Base-by-base conservation (phyloP, 2,888 invertebrate genomes). In the Macaria liturata region DNA sequence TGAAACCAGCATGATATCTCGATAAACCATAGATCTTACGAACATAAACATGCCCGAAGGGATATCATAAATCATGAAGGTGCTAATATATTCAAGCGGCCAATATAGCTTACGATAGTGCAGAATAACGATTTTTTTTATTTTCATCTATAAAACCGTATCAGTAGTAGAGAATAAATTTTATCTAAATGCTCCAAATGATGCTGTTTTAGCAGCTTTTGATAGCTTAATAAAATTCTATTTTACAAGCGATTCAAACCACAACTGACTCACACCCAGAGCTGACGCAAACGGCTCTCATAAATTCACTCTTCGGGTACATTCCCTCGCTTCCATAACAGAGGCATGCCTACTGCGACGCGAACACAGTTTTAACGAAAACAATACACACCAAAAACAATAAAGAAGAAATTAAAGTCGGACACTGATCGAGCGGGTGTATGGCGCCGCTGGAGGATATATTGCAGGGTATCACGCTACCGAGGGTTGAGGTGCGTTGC, bases 341-440 rank as follows among this genome's bases (percentile, higher is more conserved):
- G 74, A 75, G 72, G 74, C 75, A 77, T 83, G 79, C 76, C 46
- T 72, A 79, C 71, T 78, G 71, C 74, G 72, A 76, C 72, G 69
- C 76, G 76, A 81, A 76, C 89, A 89, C 90, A 84, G 80, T 80
- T 82, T 77, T 42, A n/a, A 78, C 72, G 76, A 80, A 85, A 86
- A 87, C 86, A 84, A 88, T 86, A 83, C 88, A 87, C 88, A 89
- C 88, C 78, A 78, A 83, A 87, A 88, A 86, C 85, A 85, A 88
- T 86, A 86, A 84, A 83, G 81, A 86, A 82, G 81, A 81, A 87
- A 86, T 87, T 84, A 78, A 84, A 86, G 78, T 83, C 75, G 84
- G 83, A 84, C 85, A 83, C 83, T 75, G 74, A 79, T 69, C 70
- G 75, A 78, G 81, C 83, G 82, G 72, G 78, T 72, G 72, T 81